Evolutionary conservation across 1,140 invertebrate genomes (phyloP).

Genomic region (Cecropterus lyciades): DNA sequence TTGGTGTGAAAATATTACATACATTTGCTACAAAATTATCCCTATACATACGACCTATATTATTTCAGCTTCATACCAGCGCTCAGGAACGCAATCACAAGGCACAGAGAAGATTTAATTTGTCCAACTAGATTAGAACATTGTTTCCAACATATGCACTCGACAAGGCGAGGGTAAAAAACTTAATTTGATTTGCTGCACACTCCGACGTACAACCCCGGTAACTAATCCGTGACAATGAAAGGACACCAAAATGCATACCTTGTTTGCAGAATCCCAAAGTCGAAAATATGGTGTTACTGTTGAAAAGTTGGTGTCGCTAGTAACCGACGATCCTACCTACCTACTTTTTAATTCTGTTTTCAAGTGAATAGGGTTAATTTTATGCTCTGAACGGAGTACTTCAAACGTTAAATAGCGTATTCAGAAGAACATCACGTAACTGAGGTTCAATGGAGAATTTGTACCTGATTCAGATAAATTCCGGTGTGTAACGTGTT

Average conservation of each 20-base stretch:
- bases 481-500: neutral
- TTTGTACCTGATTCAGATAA: neutral
- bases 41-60: too few relatives aligned
- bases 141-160: constrained; percentile 52
- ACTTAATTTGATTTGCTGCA: constrained; percentile 52
- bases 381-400: constrained; percentile 40
- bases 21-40: neutral
- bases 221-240: neutral
- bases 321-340: constrained; percentile 30
- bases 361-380: constrained; percentile 54
- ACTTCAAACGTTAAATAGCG: constrained; percentile 30
- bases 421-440: constrained; percentile 32
- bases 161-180: constrained; percentile 45
- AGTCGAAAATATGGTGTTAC: constrained; percentile 4
- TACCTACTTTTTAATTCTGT: constrained; percentile 51
- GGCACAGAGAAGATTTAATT: constrained; percentile 49
- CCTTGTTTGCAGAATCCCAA: constrained; percentile 8
- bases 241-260: constrained; percentile 13
- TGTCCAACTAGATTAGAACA: constrained; percentile 52
- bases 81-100: constrained; percentile 9
- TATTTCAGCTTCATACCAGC: neutral
- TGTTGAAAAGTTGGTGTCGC: neutral
- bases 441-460: constrained; percentile 10
- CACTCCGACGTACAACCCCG: constrained; percentile 36
- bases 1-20: too few relatives aligned